These are phyloP conservation scores for Anguilla rostrata DNA, from an alignment of 2,113 vertebrate genomes.

Conservation along the genomic window DNA sequence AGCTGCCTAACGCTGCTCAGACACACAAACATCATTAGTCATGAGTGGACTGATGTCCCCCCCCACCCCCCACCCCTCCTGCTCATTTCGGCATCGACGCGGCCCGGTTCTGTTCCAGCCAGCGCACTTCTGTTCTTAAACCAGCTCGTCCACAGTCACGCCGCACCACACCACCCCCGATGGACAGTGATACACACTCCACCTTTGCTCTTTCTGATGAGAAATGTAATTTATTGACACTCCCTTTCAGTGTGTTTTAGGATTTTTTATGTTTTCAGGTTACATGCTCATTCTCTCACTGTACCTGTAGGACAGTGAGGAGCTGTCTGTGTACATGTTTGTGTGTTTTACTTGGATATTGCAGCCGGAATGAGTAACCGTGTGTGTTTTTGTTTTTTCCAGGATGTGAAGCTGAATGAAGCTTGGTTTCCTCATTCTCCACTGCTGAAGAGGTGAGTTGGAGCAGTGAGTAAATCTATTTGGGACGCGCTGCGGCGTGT, in stretches of 20 bases:
- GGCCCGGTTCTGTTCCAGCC: neutral
- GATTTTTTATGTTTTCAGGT: neutral
- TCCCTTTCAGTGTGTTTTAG: neutral
- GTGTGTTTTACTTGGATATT: neutral
- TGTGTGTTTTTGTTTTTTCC: neutral
- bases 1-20: slow-evolving; percentile 49
- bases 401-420: slow-evolving; percentile 38
- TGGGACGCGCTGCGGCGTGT: neutral
- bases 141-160: neutral
- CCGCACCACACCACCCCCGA: neutral
- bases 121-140: neutral
- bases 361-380: neutral
- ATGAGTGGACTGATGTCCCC: slow-evolving; percentile 28
- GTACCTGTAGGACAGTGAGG: neutral
- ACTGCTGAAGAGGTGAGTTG: slow-evolving; percentile 35
- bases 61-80: slow-evolving; percentile 36
- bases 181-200: neutral
- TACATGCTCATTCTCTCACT: neutral
- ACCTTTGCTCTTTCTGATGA: neutral
- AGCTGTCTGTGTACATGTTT: neutral
- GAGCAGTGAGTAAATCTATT: neutral
- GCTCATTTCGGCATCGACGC: slow-evolving; percentile 36
- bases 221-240: no score
- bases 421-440: slow-evolving; percentile 21
- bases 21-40: slow-evolving; percentile 48